Evolutionary conservation across 1,140 invertebrate genomes (phyloP).

Genomic region (Cotesia vestalis): DNA sequence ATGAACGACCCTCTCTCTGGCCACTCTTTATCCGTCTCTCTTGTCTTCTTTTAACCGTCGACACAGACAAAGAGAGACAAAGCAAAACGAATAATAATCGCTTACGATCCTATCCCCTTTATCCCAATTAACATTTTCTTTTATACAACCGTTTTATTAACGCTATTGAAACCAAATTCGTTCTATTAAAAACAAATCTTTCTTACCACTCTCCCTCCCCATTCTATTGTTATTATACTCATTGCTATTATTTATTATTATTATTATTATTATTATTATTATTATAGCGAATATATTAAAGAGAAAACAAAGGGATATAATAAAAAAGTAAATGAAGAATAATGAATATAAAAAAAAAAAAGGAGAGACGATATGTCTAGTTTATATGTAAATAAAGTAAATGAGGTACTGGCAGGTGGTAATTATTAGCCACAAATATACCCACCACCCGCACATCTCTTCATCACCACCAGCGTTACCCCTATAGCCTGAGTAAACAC

Average conservation of each 20-base stretch:
- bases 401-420: constrained; percentile 38
- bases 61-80: too few species aligned
- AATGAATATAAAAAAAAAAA: neutral
- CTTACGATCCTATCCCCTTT: too few species aligned
- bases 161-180: too few species aligned
- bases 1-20: constrained; percentile 24
- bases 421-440: constrained; percentile 51
- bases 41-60: too few species aligned
- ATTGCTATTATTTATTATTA: too few species aligned
- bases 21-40: neutral
- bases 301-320: constrained; percentile 19
- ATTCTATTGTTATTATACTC: too few species aligned
- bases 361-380: neutral
- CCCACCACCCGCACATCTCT: constrained; percentile 1
- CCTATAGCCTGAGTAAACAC: constrained; percentile 47
- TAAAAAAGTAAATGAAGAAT: neutral
- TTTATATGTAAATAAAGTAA: neutral
- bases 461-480: constrained; percentile 17
- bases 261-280: too few species aligned
- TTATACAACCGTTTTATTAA: too few species aligned
- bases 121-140: too few species aligned
- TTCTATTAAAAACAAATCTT: too few species aligned
- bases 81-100: too few species aligned
- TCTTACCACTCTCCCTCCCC: too few species aligned
- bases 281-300: neutral